These are phyloP conservation scores for Luscinia luscinia DNA, from an alignment of 2,797 vertebrate species.

Conservation along the genomic window DNA sequence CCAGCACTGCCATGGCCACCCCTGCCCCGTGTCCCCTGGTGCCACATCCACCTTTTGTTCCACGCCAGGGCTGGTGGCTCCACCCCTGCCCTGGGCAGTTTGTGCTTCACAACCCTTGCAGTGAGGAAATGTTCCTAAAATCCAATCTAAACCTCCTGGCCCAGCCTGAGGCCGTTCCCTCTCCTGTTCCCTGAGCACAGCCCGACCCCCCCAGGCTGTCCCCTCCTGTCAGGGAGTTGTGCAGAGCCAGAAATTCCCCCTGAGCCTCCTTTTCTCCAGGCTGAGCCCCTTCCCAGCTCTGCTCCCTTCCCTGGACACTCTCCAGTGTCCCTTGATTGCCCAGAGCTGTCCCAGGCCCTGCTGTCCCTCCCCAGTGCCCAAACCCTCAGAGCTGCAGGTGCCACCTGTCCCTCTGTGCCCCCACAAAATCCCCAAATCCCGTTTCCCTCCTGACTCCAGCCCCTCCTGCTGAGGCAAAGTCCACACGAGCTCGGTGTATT, in stretches of 20 bases:
- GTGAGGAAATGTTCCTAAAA: too few relatives aligned
- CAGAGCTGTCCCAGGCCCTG: neutral
- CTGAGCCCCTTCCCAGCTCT: neutral
- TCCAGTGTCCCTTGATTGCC: neutral
- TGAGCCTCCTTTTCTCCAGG: neutral
- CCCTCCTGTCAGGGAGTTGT: neutral
- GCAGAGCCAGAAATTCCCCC: neutral
- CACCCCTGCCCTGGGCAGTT: too few relatives aligned
- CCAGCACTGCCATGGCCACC: neutral
- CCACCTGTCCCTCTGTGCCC: neutral
- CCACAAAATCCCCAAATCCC: neutral
- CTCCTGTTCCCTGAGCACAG: neutral
- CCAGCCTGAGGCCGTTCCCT: neutral
- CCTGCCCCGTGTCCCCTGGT: neutral
- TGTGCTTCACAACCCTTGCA: too few relatives aligned
- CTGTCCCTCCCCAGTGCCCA: neutral
- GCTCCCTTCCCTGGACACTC: rapidly evolving
- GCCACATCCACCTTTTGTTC: neutral
- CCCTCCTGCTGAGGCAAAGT: neutral
- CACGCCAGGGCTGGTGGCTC: too few relatives aligned
- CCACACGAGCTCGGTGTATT: conserved; percentile 57
- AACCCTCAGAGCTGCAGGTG: neutral
- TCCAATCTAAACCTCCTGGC: too few relatives aligned
- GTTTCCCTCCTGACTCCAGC: neutral
- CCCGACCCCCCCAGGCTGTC: rapidly evolving